Conservation (phyloP, 2,888 invertebrate genomes). For the Drosophila neonasuta region DNA sequence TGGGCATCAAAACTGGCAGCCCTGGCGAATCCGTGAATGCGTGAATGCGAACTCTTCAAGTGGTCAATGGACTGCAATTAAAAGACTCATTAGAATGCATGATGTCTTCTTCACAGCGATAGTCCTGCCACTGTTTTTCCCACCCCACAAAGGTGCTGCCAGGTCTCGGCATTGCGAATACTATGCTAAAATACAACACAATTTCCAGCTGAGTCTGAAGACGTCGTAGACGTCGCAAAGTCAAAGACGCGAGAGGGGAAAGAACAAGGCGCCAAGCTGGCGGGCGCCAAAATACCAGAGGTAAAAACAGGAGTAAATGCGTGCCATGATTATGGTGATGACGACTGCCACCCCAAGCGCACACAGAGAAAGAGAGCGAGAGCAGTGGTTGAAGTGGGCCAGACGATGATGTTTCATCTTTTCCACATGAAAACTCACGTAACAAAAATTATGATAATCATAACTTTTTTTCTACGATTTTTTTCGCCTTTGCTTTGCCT, state of each 20-base stretch:
- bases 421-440: conserved; percentile 80
- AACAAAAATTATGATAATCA: conserved; percentile 81
- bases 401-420: conserved; percentile 79
- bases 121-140: neutral
- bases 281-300: conserved; percentile 81
- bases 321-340: conserved; percentile 81
- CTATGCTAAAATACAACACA: conserved; percentile 36
- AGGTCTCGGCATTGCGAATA: conserved; percentile 32
- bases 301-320: conserved; percentile 81
- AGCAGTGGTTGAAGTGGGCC: conserved; percentile 28
- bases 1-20: conserved; percentile 30
- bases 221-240: conserved; percentile 32
- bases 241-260: neutral
- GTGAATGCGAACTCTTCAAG: conserved; percentile 56
- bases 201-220: conserved; percentile 45
- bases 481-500: conserved; percentile 14
- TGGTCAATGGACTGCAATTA: conserved; percentile 74
- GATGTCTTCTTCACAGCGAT: conserved; percentile 62
- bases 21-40: conserved; percentile 46
- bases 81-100: conserved; percentile 76
- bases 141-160: conserved; percentile 34
- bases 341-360: conserved; percentile 75
- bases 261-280: conserved; percentile 74
- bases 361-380: neutral
- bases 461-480: conserved; percentile 64